Evolutionary conservation across 2,113 vertebrate genomes (phyloP).

Genomic region (Brienomyrus longianalis): DNA sequence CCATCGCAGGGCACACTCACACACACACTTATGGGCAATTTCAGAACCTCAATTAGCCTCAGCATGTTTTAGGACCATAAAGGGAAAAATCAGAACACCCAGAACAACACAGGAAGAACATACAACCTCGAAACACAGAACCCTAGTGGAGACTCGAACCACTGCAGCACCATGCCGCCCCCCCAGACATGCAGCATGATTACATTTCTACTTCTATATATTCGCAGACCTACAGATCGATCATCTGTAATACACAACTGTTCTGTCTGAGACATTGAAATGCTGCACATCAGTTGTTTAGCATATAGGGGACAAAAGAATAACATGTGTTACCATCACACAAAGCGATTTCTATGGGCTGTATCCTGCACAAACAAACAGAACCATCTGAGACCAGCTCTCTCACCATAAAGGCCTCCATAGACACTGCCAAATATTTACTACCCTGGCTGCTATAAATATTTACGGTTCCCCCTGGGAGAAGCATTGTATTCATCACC

Average conservation of each 20-base stretch:
- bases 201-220: background rate
- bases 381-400: background rate
- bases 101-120: too few relatives aligned
- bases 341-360: background rate
- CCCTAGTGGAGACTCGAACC: too few relatives aligned
- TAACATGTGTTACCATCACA: background rate
- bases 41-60: too few relatives aligned
- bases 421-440: background rate
- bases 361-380: background rate
- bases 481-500: background rate
- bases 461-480: background rate
- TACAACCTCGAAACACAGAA: too few relatives aligned
- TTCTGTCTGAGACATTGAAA: background rate
- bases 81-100: too few relatives aligned
- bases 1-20: too few relatives aligned
- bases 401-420: background rate
- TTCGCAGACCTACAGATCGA: background rate
- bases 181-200: too few relatives aligned
- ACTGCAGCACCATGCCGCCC: too few relatives aligned
- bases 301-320: background rate
- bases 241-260: background rate
- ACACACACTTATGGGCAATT: too few relatives aligned
- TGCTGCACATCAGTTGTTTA: background rate
- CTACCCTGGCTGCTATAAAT: background rate
- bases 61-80: too few relatives aligned